Percentiles rank a stretch among this genome's conserved stretches.
Conservation (phyloP, 2,113 vertebrate genomes). For the Lycocorax pyrrhopterus region DNA sequence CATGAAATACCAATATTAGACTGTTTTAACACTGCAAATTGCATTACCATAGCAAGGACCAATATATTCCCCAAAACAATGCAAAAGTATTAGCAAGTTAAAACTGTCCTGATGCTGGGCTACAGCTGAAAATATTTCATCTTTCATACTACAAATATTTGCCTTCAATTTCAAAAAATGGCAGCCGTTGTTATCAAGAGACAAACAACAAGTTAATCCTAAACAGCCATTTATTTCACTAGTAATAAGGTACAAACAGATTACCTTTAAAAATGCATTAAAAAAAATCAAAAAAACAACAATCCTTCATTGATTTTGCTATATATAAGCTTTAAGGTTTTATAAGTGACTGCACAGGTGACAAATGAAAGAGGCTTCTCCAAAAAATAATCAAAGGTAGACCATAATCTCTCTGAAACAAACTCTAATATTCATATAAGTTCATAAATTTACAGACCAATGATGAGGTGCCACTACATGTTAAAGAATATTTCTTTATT, state of each 20-base stretch:
- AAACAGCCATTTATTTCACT: not conserved
- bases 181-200: not conserved
- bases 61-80: not conserved
- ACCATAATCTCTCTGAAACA: not conserved
- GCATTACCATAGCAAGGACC: not conserved
- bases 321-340: not conserved
- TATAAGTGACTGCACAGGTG: not conserved
- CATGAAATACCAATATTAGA: not conserved
- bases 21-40: not conserved
- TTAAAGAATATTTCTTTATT: not conserved
- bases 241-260: not conserved
- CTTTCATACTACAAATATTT: not conserved
- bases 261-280: not conserved
- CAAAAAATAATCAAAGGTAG: not conserved
- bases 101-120: not conserved
- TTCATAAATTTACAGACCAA: not conserved
- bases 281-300: not conserved
- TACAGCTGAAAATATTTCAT: not conserved
- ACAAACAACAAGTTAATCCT: not conserved
- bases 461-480: not conserved
- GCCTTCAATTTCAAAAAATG: not conserved
- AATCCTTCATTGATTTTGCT: not conserved
- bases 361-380: not conserved
- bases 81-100: not conserved
- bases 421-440: not conserved